A percentile compares a stretch with the other conserved stretches of the same genome.
Evolutionary conservation across 2,113 vertebrate species (phyloP).

Genomic region (Parus major): DNA sequence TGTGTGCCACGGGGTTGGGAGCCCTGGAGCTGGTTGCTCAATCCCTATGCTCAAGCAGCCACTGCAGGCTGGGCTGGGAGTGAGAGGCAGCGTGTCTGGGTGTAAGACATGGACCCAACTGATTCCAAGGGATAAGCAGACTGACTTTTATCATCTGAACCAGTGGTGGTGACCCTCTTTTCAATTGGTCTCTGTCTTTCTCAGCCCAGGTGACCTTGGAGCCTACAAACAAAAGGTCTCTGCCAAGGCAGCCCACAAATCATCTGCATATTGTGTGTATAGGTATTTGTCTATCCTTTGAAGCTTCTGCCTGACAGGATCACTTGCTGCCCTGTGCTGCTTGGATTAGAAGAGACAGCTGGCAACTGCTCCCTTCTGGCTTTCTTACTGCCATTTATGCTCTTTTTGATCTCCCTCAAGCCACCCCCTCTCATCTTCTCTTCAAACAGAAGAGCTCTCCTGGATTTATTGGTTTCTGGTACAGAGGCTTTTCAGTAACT

Average conservation of each 20-base stretch:
- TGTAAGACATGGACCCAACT: rapidly evolving
- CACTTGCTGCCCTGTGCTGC: background rate
- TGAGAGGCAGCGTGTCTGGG: background rate
- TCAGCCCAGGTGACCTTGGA: background rate
- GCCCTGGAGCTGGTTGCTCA: background rate
- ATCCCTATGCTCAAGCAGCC: rapidly evolving
- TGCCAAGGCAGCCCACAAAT: background rate
- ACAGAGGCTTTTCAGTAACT: background rate
- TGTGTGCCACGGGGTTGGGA: background rate
- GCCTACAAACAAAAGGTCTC: background rate
- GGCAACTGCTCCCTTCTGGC: background rate
- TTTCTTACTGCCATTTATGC: background rate
- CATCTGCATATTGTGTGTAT: background rate
- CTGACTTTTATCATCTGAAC: background rate
- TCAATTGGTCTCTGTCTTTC: background rate
- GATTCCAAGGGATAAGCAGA: background rate
- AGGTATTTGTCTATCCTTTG: background rate
- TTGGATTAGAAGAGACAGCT: background rate
- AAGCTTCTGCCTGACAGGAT: background rate
- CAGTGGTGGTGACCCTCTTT: background rate
- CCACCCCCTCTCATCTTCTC: background rate
- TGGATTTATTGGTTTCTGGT: background rate
- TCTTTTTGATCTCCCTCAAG: background rate
- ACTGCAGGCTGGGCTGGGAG: rapidly evolving
- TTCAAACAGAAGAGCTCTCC: background rate